Conservation (phyloP, 2,113 vertebrate genomes). For the Charina bottae region DNA sequence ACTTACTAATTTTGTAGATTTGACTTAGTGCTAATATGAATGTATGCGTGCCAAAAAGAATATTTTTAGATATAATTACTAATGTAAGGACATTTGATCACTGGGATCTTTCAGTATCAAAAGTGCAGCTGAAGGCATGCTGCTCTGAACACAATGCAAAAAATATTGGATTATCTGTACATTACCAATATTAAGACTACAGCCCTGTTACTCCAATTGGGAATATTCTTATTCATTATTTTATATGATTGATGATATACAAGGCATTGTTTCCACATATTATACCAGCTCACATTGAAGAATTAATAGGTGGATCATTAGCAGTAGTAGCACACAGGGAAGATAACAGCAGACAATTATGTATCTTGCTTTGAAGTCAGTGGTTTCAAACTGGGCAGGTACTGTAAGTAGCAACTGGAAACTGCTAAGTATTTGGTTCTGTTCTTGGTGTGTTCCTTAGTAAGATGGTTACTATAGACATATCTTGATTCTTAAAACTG, state of each 20-base stretch:
- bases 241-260: slow-evolving; percentile 39
- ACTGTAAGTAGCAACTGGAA: slow-evolving; percentile 25
- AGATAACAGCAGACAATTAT: slow-evolving; percentile 49
- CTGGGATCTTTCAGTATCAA: not conserved
- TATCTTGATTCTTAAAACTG: slow-evolving; percentile 22
- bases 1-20: not conserved
- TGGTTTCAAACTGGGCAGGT: not conserved
- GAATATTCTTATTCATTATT: not conserved
- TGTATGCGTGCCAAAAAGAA: not conserved
- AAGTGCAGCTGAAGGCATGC: not conserved
- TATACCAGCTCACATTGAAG: slow-evolving; percentile 30
- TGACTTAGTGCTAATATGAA: rapidly evolving
- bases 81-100: rapidly evolving
- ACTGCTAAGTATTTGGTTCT: slow-evolving; percentile 37
- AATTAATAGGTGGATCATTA: slow-evolving; percentile 15
- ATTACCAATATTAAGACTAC: not conserved
- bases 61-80: not conserved
- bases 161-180: not conserved
- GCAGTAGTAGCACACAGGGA: slow-evolving; percentile 28
- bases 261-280: slow-evolving; percentile 27
- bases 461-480: slow-evolving; percentile 41
- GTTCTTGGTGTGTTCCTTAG: slow-evolving; percentile 46
- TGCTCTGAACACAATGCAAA: not conserved
- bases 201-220: not conserved
- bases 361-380: slow-evolving; percentile 28